phyloP scores from a whole-genome alignment of 2,888 invertebrate genomes.

The Standfussiana lucernea region DNA sequence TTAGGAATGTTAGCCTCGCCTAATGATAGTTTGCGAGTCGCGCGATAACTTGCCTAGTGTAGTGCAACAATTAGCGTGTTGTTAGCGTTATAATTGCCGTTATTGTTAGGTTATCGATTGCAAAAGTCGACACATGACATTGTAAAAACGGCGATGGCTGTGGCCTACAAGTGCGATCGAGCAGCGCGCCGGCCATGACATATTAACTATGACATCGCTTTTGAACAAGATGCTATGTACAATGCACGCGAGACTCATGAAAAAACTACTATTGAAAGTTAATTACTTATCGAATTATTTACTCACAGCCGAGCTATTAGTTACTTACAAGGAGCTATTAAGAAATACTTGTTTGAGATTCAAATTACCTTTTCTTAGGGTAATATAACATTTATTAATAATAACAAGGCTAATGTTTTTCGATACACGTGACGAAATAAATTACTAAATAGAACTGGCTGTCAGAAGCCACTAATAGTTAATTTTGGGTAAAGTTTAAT shows the following conservation, averaged over 20 bases:
- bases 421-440: conserved; percentile 36
- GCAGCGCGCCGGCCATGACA: conserved; percentile 87
- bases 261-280: conserved; percentile 68
- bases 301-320: conserved; percentile 27
- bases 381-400: conserved; percentile 40
- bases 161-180: conserved; percentile 90
- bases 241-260: conserved; percentile 77
- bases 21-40: conserved; percentile 26
- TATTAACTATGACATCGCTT: conserved; percentile 86
- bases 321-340: conserved; percentile 30
- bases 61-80: conserved; percentile 67
- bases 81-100: conserved; percentile 75
- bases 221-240: conserved; percentile 80
- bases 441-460: conserved; percentile 47
- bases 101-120: conserved; percentile 84
- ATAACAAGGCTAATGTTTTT: conserved; percentile 41
- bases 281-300: conserved; percentile 65
- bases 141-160: conserved; percentile 86
- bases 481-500: conserved; percentile 70
- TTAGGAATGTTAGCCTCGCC: conserved; percentile 41
- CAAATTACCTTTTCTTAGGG: conserved; percentile 43
- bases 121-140: conserved; percentile 89
- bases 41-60: conserved; percentile 52
- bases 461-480: conserved; percentile 57
- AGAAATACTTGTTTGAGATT: conserved; percentile 42